Evolutionary conservation across 2,113 vertebrate genomes (phyloP).

Genomic region (Fulica atra): DNA sequence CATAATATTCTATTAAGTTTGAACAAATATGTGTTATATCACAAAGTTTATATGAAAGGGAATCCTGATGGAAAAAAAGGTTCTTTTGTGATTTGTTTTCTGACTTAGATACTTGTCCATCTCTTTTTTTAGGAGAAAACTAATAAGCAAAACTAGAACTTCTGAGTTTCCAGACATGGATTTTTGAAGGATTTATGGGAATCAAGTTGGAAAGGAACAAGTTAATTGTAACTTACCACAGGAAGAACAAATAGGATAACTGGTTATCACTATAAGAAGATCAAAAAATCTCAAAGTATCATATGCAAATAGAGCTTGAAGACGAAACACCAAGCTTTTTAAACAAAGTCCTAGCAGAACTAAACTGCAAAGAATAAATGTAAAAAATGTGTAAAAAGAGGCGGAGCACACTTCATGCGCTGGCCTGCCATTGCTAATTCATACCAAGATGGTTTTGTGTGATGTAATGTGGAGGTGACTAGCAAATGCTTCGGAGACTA

Average conservation of each 20-base stretch:
- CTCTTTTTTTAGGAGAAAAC: too few relatives aligned
- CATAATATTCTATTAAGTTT: not conserved
- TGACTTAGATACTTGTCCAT: not conserved
- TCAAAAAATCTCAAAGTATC: not conserved
- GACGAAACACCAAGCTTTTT: not conserved
- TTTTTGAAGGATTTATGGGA: not conserved
- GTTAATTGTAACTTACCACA: not conserved
- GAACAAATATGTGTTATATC: not conserved
- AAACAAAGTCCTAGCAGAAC: not conserved
- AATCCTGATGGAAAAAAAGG: not conserved
- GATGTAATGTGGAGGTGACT: not conserved
- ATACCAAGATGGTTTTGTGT: not conserved
- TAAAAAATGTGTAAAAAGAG: not conserved
- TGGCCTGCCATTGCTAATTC: not conserved
- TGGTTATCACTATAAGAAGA: not conserved
- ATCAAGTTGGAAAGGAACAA: not conserved
- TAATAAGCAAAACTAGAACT: not conserved
- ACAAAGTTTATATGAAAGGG: not conserved
- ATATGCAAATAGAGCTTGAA: not conserved
- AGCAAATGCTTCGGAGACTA: not conserved
- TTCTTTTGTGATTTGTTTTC: not conserved
- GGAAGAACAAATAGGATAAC: not conserved
- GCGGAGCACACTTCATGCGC: not conserved
- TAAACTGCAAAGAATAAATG: not conserved
- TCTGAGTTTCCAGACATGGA: not conserved